Evolutionary conservation across 2,113 vertebrate species (phyloP).

Genomic region (Petaurus breviceps): DNA sequence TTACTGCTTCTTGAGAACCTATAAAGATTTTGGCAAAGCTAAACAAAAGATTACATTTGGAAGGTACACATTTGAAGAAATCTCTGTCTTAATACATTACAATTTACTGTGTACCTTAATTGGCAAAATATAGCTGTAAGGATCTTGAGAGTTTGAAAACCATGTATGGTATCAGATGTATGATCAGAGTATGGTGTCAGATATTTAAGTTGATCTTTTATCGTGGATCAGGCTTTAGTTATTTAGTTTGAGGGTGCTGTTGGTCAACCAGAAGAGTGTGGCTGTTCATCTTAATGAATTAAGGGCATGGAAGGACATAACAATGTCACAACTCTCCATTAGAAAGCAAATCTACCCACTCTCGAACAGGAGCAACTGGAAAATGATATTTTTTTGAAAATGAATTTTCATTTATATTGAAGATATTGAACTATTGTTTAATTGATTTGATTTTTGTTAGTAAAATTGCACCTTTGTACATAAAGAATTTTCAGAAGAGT

Average conservation of each 20-base stretch:
- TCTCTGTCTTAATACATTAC: not conserved
- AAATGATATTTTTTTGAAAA: slow-evolving; percentile 12
- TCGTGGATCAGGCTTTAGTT: not conserved
- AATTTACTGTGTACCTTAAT: not conserved
- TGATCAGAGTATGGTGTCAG: not conserved
- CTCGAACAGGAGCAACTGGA: slow-evolving; percentile 4
- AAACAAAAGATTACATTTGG: not conserved
- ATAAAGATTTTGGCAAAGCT: not conserved
- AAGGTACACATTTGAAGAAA: not conserved
- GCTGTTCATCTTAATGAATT: not conserved
- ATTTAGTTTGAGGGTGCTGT: not conserved
- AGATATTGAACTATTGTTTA: slow-evolving; percentile 5
- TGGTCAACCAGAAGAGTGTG: not conserved
- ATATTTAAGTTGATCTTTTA: not conserved
- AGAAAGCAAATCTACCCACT: not conserved
- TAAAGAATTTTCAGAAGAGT: slow-evolving; percentile 52
- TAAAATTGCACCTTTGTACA: slow-evolving; percentile 54
- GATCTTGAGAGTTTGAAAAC: not conserved
- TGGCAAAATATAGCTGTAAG: not conserved
- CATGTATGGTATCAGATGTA: not conserved
- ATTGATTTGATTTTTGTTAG: slow-evolving; percentile 45
- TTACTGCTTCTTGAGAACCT: not conserved
- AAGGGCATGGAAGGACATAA: not conserved
- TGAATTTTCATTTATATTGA: slow-evolving; percentile 50
- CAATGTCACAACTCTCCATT: not conserved